Base-by-base conservation (phyloP, 2,113 vertebrate species). In the Ornithorhynchus anatinus region DNA sequence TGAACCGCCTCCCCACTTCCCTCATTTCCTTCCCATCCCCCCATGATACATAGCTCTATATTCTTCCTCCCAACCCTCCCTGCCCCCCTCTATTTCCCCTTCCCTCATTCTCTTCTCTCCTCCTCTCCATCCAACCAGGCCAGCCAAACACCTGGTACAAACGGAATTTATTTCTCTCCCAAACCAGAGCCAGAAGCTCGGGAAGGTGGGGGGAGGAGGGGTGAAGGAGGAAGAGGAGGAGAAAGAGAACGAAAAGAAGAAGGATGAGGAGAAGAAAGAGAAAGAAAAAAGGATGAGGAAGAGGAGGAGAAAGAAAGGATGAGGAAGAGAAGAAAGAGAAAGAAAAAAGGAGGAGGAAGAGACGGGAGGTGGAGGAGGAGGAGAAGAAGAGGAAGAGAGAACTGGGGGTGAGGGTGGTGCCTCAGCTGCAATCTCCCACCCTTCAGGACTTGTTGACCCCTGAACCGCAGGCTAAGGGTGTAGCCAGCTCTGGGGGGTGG, bases 121-220 rank as follows among this genome's bases (percentile, higher is more conserved):
- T 59, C 83, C 44, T 45, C 17, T 22, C 31, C 36, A 15, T 39
- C 35, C 32, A 53, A 61, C 57, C 29, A n/a, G 25, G 32, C 52
- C 77, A 77, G 84, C 27, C 75, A 90, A 91, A 92, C 94, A 94
- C 92, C 92, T 84, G 72, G 77, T 13, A 77, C 91, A 5, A 57
- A 82, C 80, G 81, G 74, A 80, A 74, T 16, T 72, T 6, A 48
- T 77, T 31, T 22, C 59, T 43, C 54, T 69, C 43, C 3, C 27
- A 81, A 75, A 92, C 84, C 60, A 68, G 48, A 72, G 78, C 87
- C 94, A 95, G 91, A 94, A 94, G 94, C 88, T 82, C 59, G 79
- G 91, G 93, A 95, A 87, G 93, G 69, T 63, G 19, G 47, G 19
- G 20, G 72, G 64, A 61, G 60, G 47, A 38, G 13, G 43, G 11